Conservation (phyloP, 1,140 invertebrate species). For the Cherax destructor region DNA sequence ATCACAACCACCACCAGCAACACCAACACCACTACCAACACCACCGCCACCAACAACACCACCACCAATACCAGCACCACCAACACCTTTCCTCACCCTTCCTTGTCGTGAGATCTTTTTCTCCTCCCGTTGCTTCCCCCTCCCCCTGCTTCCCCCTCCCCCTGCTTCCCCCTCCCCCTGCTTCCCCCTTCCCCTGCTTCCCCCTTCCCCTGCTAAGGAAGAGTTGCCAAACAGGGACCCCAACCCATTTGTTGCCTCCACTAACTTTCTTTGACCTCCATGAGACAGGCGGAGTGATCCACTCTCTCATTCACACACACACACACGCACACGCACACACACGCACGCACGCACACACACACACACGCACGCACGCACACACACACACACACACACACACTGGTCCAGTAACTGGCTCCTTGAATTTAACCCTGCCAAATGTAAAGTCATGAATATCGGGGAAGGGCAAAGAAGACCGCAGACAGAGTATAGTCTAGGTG, state of each 20-base stretch:
- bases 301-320: too few relatives aligned
- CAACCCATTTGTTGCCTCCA: background rate
- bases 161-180: background rate
- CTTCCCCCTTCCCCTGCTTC: too few relatives aligned
- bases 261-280: background rate
- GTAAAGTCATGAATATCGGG: too few relatives aligned
- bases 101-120: background rate
- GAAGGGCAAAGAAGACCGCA: too few relatives aligned
- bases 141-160: background rate
- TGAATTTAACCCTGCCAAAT: too few relatives aligned
- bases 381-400: background rate
- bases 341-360: background rate
- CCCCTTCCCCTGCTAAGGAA: background rate
- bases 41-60: too few relatives aligned
- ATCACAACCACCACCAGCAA: too few relatives aligned
- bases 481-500: too few relatives aligned
- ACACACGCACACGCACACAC: background rate
- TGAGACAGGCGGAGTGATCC: background rate
- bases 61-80: too few relatives aligned
- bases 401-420: too few relatives aligned
- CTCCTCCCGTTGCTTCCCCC: background rate
- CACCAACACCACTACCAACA: too few relatives aligned
- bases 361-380: background rate
- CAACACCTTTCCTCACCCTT: background rate
- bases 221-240: background rate